Evolutionary conservation across 2,888 invertebrate genomes (phyloP).

Genomic region (Slavum lentiscoides): DNA sequence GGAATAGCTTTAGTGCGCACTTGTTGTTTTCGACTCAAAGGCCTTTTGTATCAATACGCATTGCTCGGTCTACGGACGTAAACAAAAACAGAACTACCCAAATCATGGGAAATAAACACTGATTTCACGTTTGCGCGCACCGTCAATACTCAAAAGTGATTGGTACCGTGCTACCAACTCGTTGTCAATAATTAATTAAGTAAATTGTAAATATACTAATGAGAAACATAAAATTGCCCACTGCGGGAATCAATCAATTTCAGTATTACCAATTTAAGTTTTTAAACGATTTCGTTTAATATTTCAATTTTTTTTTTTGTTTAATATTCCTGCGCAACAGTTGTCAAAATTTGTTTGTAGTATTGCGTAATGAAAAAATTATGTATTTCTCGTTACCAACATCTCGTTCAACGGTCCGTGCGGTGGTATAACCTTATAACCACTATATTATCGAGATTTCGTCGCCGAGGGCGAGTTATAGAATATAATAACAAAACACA

Average conservation of each 20-base stretch:
- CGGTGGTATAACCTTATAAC: neutral
- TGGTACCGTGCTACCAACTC: neutral
- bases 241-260: slow-evolving; percentile 47
- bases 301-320: slow-evolving; percentile 45
- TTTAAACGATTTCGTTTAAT: slow-evolving; percentile 46
- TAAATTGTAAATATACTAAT: neutral
- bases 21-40: slow-evolving; percentile 25
- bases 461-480: too few species aligned
- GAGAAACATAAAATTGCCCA: slow-evolving; percentile 16
- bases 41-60: slow-evolving; percentile 21
- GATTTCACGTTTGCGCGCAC: neutral
- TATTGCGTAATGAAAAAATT: too few species aligned
- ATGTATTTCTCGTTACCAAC: slow-evolving; percentile 8
- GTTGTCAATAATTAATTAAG: slow-evolving; percentile 30
- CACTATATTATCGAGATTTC: neutral
- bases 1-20: slow-evolving; percentile 25
- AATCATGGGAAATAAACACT: neutral
- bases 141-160: neutral
- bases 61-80: neutral
- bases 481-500: too few species aligned
- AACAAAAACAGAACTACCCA: neutral
- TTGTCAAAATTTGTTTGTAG: slow-evolving; percentile 46
- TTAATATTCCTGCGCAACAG: slow-evolving; percentile 51
- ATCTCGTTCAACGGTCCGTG: neutral
- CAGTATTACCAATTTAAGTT: slow-evolving; percentile 52